A percentile compares a stretch with the other conserved stretches of the same genome.
These are phyloP conservation scores for Sardina pilchardus DNA, from an alignment of 2,113 vertebrate species.

Conservation along the genomic window DNA sequence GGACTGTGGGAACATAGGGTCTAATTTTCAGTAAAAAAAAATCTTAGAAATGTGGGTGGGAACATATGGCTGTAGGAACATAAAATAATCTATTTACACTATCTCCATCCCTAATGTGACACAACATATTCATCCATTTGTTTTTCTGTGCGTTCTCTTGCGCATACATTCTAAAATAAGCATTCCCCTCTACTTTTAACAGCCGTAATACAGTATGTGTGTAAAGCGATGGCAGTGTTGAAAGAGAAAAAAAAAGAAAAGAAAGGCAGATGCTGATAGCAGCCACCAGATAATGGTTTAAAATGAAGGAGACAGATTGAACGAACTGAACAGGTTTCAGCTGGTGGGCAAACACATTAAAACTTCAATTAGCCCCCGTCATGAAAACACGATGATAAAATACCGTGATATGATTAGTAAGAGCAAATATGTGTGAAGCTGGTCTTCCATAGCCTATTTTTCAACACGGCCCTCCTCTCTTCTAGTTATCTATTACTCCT, in stretches of 20 bases:
- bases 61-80: too few species aligned
- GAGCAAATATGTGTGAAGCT: background rate
- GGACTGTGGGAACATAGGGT: too few species aligned
- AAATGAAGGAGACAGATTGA: background rate
- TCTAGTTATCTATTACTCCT: background rate
- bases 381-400: background rate
- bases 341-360: background rate
- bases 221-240: background rate
- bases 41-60: too few species aligned
- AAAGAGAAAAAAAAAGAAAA: background rate
- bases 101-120: too few species aligned
- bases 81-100: too few species aligned
- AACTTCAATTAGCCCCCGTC: background rate
- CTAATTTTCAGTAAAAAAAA: too few species aligned
- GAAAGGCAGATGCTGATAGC: background rate
- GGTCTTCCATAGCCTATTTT: background rate
- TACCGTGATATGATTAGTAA: background rate
- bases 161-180: too few species aligned
- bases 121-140: too few species aligned
- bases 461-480: background rate
- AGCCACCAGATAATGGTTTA: background rate
- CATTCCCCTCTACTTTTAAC: too few species aligned
- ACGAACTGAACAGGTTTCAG: background rate
- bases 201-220: too few species aligned
- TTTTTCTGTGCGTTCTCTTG: too few species aligned